These are phyloP conservation scores for Macrobrachium nipponense DNA, from an alignment of 1,140 invertebrate species.

Conservation along the genomic window DNA sequence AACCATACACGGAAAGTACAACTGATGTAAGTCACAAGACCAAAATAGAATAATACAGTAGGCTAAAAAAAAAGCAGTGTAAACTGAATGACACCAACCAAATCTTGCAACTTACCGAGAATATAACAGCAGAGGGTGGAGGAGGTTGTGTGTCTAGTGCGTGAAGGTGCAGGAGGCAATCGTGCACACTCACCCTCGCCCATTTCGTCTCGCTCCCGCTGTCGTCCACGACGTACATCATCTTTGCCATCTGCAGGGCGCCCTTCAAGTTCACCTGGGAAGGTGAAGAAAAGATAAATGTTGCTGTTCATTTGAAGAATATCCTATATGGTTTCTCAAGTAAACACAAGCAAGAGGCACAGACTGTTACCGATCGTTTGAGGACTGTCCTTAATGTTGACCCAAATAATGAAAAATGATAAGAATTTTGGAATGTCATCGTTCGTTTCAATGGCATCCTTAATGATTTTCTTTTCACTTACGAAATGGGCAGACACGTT, in stretches of 20 bases:
- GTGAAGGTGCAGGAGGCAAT: conserved; percentile 43
- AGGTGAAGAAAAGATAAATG: background rate
- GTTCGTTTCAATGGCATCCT: no score
- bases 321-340: background rate
- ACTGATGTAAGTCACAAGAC: background rate
- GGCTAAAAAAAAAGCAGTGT: no score
- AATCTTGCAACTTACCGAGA: conserved; percentile 24
- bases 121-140: conserved; percentile 2
- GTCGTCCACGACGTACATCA: conserved; percentile 40
- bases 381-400: no score
- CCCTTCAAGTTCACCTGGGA: conserved; percentile 23
- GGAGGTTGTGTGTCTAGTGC: conserved; percentile 19
- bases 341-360: background rate
- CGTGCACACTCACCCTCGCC: conserved; percentile 37
- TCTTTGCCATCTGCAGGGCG: conserved; percentile 38
- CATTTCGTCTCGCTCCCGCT: background rate
- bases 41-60: background rate
- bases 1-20: no score
- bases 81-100: background rate
- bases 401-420: no score
- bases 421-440: no score
- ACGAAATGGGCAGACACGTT: no score
- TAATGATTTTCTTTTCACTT: no score
- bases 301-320: background rate
- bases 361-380: no score